Conservation (phyloP, 2,113 vertebrate species). For the Ceratotherium simum region DNA sequence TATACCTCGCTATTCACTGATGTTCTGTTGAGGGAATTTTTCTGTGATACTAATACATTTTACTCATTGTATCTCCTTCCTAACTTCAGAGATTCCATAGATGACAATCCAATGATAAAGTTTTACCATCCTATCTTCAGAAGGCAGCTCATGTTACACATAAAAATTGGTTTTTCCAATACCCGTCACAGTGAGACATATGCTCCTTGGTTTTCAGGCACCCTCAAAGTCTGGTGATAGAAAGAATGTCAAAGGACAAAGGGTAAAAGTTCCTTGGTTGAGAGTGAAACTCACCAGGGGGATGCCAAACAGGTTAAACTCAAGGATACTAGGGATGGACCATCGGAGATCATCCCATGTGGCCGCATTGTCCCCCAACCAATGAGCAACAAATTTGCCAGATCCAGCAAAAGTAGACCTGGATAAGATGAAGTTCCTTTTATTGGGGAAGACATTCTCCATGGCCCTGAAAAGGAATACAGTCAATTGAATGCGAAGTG, state of each 20-base stretch:
- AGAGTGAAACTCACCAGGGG: conserved; percentile 83
- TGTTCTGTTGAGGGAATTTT: neutral
- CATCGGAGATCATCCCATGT: conserved; percentile 97
- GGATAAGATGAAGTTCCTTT: conserved; percentile 92
- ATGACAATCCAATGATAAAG: neutral
- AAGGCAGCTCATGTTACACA: neutral
- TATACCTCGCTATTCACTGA: neutral
- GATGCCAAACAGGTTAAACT: conserved; percentile 96
- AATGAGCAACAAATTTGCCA: conserved; percentile 94
- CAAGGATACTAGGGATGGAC: conserved; percentile 96
- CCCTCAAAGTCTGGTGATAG: neutral
- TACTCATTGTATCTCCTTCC: neutral
- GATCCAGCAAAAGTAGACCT: conserved; percentile 96
- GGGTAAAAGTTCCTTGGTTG: neutral
- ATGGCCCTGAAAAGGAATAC: conserved; percentile 88
- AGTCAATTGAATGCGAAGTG: neutral
- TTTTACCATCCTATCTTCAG: neutral
- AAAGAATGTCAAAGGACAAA: neutral
- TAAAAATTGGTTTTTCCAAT: neutral
- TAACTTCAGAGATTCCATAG: neutral
- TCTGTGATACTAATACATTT: neutral
- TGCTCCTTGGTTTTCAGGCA: neutral
- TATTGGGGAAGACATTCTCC: conserved; percentile 84
- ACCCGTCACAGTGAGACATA: neutral
- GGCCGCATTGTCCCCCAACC: conserved; percentile 96